phyloP scores from a whole-genome alignment of 92 coral and sea anemone genomes.

The Bergia sp. region DNA sequence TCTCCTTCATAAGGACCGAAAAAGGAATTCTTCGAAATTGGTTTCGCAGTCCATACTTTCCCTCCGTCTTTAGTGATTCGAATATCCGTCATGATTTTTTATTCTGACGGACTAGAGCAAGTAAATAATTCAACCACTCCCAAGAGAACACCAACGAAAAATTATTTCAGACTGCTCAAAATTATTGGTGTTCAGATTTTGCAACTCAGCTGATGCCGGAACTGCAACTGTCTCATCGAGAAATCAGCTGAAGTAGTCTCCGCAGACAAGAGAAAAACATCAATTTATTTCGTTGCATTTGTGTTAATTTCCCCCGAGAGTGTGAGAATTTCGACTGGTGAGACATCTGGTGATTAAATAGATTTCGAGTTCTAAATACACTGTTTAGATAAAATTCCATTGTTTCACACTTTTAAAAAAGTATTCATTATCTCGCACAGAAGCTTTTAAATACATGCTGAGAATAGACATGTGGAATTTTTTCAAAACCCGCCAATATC shows the following conservation, averaged over 20 bases:
- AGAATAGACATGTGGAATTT: slow-evolving; percentile 69
- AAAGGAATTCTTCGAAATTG: slow-evolving; percentile 57
- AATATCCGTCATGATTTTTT: slow-evolving; percentile 57
- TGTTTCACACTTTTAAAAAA: slow-evolving; percentile 73
- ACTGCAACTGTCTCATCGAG: slow-evolving; percentile 11
- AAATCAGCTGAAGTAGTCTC: slow-evolving; percentile 31
- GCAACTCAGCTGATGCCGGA: background rate
- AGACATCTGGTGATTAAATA: slow-evolving; percentile 84
- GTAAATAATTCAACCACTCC: background rate
- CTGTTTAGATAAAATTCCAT: slow-evolving; percentile 85
- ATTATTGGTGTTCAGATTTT: background rate
- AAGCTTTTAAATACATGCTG: slow-evolving; percentile 87
- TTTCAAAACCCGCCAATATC: slow-evolving; percentile 49
- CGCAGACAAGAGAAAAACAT: slow-evolving; percentile 34
- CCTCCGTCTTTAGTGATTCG: slow-evolving; percentile 54
- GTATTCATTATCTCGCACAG: slow-evolving; percentile 76
- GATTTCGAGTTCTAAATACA: slow-evolving; percentile 83
- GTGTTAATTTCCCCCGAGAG: slow-evolving; percentile 66
- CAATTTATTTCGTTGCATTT: slow-evolving; percentile 61
- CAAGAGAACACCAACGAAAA: background rate
- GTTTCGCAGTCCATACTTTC: slow-evolving; percentile 68
- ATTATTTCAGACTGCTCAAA: background rate
- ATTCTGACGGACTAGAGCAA: slow-evolving; percentile 1
- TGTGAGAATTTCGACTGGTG: slow-evolving; percentile 74
- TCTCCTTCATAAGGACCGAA: slow-evolving; percentile 64